Evolutionary conservation across 35 echinoderm and acorn worm genomes (phyloP), one percentile per base, ranked within the genome.

Genomic region (Ophiothrix spiculata): DNA sequence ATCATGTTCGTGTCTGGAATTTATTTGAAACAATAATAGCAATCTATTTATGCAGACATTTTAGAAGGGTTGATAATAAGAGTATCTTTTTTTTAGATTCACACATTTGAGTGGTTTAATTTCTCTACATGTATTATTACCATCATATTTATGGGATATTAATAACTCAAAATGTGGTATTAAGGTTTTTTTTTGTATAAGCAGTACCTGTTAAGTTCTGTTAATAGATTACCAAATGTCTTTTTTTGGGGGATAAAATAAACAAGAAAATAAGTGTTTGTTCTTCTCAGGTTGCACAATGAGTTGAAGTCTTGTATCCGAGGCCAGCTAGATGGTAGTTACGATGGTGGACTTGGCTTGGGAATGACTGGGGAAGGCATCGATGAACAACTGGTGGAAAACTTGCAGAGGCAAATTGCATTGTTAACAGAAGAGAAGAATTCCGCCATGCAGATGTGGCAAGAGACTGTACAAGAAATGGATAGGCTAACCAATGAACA

Each of bases 291-390:
- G 19, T 74, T 94, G 13, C 92, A 90, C 23, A 79, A 81, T 35
- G 92, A 94, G 37, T 37, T 94, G 73, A 94, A 94, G 39, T 60
- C 83, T 14, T 76, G 39, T 33, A 83, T 94, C 31, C 45, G 81
- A 37, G 92, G 92, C 32, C 92, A 94, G 75, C 78, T 94, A 56
- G 92, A 90, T 31, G 88, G 73, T 35, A 73, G 76, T 17, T 81
- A 90, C 12, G n/a, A 75, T 35, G 60, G 60, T 12, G 42, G 42
- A 49, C n/a, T n/a, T n/a, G 60, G 60, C 4, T 25, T 69, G 60
- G 79, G 90, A 28, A 77, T 80, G 39, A 32, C 34, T 33, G 56
- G 84, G 32, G 83, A 94, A 45, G 10, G 42, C 39, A 40, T 40
- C 0, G 81, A 90, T 37, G 45, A 76, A 6, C 37, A 87, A 80